Conservation (phyloP, 2,113 vertebrate species). For the Leucoraja erinaceus region DNA sequence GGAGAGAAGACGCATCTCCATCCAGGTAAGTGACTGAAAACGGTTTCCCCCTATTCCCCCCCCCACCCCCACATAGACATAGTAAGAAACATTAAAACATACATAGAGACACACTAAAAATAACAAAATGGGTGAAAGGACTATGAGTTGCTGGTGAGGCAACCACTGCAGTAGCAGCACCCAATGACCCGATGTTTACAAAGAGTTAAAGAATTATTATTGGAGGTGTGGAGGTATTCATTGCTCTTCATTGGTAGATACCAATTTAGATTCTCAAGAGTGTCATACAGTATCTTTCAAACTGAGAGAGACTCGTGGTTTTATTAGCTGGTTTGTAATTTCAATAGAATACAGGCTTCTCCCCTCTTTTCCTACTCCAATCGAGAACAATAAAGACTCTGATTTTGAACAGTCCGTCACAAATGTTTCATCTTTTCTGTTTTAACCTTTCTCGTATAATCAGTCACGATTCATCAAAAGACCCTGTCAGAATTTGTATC, state of each 20-base stretch:
- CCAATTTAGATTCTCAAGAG: not conserved
- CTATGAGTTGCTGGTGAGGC: too few relatives aligned
- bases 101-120: too few relatives aligned
- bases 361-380: not conserved
- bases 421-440: slow-evolving; percentile 21
- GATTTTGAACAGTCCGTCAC: not conserved
- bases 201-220: not conserved
- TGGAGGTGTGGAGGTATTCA: not conserved
- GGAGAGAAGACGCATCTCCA: too few relatives aligned
- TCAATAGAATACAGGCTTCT: not conserved
- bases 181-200: not conserved
- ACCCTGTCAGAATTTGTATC: not conserved
- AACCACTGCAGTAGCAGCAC: too few relatives aligned
- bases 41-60: too few relatives aligned
- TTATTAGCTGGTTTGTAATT: not conserved
- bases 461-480: slow-evolving; percentile 32
- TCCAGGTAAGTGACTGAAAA: too few relatives aligned
- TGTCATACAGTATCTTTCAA: not conserved
- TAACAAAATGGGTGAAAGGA: too few relatives aligned
- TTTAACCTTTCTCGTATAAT: slow-evolving; percentile 20
- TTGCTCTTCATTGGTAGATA: not conserved
- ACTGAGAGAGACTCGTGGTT: not conserved
- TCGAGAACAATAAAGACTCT: not conserved
- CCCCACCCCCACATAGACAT: too few relatives aligned
- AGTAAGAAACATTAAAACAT: too few relatives aligned